Percentiles rank a stretch among this genome's conserved stretches.
Conservation (phyloP, 2,797 vertebrate genomes). For the Esox masquinongy region DNA sequence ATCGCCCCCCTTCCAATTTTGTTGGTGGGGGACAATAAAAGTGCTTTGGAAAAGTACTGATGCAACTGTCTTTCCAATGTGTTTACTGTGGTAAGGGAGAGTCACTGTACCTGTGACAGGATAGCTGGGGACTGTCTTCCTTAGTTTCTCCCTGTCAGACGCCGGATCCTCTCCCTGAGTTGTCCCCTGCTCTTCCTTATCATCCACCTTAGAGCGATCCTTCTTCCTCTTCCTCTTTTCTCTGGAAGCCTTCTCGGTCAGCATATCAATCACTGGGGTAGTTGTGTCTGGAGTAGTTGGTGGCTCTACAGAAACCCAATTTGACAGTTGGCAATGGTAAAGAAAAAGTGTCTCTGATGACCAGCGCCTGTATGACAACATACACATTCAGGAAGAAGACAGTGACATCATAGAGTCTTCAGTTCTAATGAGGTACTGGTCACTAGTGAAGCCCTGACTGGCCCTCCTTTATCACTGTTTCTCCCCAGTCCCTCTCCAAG, state of each 20-base stretch:
- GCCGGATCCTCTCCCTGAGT: slow-evolving; percentile 42
- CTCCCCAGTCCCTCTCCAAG: neutral
- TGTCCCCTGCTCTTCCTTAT: slow-evolving; percentile 62
- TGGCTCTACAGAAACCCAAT: slow-evolving; percentile 4
- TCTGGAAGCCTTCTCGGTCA: slow-evolving; percentile 56
- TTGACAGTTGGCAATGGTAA: neutral
- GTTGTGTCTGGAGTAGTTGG: slow-evolving; percentile 41
- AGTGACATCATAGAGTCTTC: neutral
- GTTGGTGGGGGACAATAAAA: no score
- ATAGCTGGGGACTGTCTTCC: slow-evolving; percentile 58
- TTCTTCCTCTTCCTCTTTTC: slow-evolving; percentile 75
- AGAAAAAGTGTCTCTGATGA: neutral
- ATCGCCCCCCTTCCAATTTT: no score
- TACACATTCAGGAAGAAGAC: neutral
- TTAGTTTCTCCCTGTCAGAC: slow-evolving; percentile 42
- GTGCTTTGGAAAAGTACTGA: neutral
- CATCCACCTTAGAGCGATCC: slow-evolving; percentile 57
- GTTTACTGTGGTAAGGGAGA: neutral
- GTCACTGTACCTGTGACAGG: slow-evolving; percentile 54
- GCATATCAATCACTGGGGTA: slow-evolving; percentile 30
- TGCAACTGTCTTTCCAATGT: neutral
- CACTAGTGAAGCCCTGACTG: neutral
- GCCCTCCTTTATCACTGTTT: neutral
- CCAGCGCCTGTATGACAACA: neutral
- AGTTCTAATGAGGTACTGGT: neutral